Percentiles rank a stretch among this genome's conserved stretches.
Evolutionary conservation across 1,140 invertebrate genomes (phyloP).

Genomic region (Euwallacea similis): DNA sequence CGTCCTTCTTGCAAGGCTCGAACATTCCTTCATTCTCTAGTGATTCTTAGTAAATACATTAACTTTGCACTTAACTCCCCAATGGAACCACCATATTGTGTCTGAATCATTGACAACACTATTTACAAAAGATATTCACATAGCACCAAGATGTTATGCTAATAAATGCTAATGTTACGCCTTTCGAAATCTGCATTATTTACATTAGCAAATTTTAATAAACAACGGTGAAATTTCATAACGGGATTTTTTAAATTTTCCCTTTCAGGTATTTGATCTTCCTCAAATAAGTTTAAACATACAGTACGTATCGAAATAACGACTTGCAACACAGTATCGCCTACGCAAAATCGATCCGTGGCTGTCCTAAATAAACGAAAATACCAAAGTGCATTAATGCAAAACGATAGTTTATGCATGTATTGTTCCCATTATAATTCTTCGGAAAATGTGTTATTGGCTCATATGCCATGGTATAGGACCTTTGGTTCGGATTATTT

Average conservation of each 20-base stretch:
- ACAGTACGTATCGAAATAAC: too few relatives aligned
- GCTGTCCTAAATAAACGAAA: conserved; percentile 15
- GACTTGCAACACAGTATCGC: neutral
- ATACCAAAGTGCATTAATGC: conserved; percentile 19
- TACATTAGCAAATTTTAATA: neutral
- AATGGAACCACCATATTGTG: neutral
- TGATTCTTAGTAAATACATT: too few relatives aligned
- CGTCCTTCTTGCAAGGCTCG: too few relatives aligned
- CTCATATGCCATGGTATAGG: conserved; percentile 13
- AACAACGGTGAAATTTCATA: neutral
- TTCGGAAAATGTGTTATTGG: conserved; percentile 12
- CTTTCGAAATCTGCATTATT: too few relatives aligned
- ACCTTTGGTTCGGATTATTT: conserved; percentile 9
- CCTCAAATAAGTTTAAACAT: too few relatives aligned
- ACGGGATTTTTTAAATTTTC: neutral
- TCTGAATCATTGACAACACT: neutral
- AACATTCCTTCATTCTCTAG: too few relatives aligned
- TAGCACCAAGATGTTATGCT: conserved; percentile 8
- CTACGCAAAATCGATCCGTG: conserved; percentile 14
- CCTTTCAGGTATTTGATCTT: too few relatives aligned
- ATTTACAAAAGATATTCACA: conserved; percentile 18
- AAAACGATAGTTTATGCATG: conserved; percentile 24
- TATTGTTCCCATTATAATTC: conserved; percentile 19
- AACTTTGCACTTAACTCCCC: too few relatives aligned
- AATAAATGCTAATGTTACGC: conserved; percentile 1